phyloP scores from a whole-genome alignment of 2,888 invertebrate species.

The Lycocerus yunnanus region DNA sequence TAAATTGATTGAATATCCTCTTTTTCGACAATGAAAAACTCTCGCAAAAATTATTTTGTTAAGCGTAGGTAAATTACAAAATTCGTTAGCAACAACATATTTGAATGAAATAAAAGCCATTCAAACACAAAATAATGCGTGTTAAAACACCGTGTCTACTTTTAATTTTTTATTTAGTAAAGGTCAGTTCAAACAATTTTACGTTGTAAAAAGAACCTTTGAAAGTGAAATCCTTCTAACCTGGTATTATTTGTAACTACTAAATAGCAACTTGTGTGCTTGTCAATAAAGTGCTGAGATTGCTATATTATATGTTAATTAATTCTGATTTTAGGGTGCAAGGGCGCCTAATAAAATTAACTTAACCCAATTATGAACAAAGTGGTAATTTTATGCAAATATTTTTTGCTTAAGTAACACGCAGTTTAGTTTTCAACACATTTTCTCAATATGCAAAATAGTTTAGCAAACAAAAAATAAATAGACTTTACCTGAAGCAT shows the following conservation, averaged over 20 bases:
- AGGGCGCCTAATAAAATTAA: not conserved
- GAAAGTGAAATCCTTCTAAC: not conserved
- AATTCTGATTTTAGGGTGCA: not conserved
- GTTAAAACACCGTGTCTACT: not conserved
- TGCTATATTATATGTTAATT: not conserved
- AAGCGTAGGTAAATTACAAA: too few species aligned
- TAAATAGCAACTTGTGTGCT: not conserved
- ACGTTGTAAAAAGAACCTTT: not conserved
- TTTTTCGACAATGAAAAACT: too few species aligned
- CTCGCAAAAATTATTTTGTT: too few species aligned
- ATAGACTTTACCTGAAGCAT: slow-evolving; percentile 68
- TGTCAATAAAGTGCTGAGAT: not conserved
- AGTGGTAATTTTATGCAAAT: slow-evolving; percentile 1
- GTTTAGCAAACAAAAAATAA: not conserved
- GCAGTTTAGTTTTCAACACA: not conserved
- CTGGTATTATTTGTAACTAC: too few species aligned
- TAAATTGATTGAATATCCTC: not conserved
- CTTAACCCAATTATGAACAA: not conserved
- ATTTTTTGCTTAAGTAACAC: not conserved
- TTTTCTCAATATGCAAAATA: not conserved
- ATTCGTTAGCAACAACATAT: too few species aligned
- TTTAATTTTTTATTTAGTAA: not conserved
- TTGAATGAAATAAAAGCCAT: too few species aligned
- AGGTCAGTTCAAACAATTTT: too few species aligned
- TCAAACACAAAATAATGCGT: too few species aligned